Evolutionary conservation across 2,113 vertebrate genomes (phyloP), one percentile per base, ranked within the genome.

Genomic region (Trogon melanurus): DNA sequence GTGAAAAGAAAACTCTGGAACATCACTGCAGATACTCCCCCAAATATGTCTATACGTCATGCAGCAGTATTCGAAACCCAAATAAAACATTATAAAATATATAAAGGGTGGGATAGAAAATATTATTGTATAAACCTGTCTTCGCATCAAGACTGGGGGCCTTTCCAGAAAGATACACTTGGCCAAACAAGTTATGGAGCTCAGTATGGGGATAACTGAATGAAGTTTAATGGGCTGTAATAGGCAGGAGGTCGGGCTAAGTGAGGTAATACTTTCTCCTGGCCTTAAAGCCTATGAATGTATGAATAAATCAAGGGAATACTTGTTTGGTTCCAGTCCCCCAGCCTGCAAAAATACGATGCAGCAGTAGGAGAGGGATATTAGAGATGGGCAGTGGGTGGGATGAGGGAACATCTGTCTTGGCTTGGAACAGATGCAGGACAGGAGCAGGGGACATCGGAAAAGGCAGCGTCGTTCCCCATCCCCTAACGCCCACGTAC

Each of bases 71-170:
- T 72, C 54, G 72, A 82, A 92, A 72, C 41, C 78, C 91, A 95
- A 69, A 95, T 87, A 91, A 92, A 96, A 85, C 70, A 64, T 87
- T 84, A 89, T 15, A 53, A 78, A 84, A 57, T 69, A 75, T 61
- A 85, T 76, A 91, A 95, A 94, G 79, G 78, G 74, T 2, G 30
- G 78, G 81, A 94, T 6, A 73, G 78, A 91, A 95, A 95, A 92
- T 50, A 18, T 22, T 62, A 6, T 82, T 69, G 34, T 61, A 93
- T 93, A 95, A 96, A 96, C 58, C 93, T 91, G 93, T 96, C 93
- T 76, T 85, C 51, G 3, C 64, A 62, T 95, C 62, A 32, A 79
- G 87, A 38, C 89, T 50, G 66, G 81, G 21, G 89, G 54, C 85
- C 75, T 89, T 89, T 97, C 91, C 90, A 91, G 47, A 82, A 62